Base-by-base conservation (phyloP, 92 coral and sea anemone genomes). In the Actinernus sp. region DNA sequence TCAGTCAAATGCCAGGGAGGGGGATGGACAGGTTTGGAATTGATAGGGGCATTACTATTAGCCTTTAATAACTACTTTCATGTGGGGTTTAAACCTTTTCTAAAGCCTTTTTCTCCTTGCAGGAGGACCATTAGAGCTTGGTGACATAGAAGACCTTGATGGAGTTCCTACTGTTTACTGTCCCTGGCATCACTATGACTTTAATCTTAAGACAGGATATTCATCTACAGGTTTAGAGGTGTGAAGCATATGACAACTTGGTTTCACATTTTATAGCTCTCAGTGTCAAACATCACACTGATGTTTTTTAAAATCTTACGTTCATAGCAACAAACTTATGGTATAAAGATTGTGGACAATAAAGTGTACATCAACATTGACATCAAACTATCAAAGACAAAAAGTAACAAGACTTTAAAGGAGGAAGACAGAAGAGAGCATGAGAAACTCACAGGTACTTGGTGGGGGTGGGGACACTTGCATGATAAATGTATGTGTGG, bases 141-240 rank as follows among this genome's bases (percentile, higher is more conserved):
- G 70, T 16, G 70, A 63, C 24, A 63, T 63, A 43, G 70, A 63
- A 27, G 70, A 63, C 40, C 70, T 63, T 9, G 56, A 63, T 46
- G 70, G 70, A 4, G 4, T 21, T 10, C 70, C 70, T 20, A 34
- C 34, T 26, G 26, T 63, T 14, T 63, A 43, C 29, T 63, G 70
- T 29, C 70, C 70, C 39, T 63, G 70, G 70, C 70, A 63, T 26
- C 70, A 63, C 32, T 63, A 63, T 63, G 70, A 63, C 33, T 63
- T 63, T 18, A 63, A 63, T 21, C 41, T 63, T 25, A 43, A 24
- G 13, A 63, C 70, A 13, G 70, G 70, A n/a, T 27, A 41, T 37
- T 63, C 70, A 1, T 63, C 70, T n/a, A 63, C 70, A 24, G 70
- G 70, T 3, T 46, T 63, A 20, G 55, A 63, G 56, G 70, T 63